Evolutionary conservation across 1,140 invertebrate species (phyloP).

Genomic region (Zaprionus africanus): DNA sequence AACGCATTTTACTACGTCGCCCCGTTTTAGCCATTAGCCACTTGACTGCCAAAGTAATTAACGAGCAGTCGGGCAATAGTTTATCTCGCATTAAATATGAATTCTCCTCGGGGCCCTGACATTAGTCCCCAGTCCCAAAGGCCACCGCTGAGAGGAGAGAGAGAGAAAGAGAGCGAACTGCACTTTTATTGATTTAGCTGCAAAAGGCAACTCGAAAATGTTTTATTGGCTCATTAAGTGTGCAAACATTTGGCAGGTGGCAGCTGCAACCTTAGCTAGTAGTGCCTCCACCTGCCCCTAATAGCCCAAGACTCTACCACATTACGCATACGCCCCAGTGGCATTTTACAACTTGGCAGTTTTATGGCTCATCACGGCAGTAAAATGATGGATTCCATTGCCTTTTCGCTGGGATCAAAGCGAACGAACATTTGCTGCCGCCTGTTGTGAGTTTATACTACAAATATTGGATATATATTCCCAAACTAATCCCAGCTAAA

Average conservation of each 20-base stretch:
- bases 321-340: conserved; percentile 55
- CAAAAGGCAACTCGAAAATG: conserved; percentile 20
- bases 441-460: not conserved
- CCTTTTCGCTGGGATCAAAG: conserved; percentile 26
- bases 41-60: conserved; percentile 62
- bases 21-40: conserved; percentile 5
- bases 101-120: conserved; percentile 24
- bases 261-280: not conserved
- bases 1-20: conserved; percentile 20
- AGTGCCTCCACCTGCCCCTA: not conserved
- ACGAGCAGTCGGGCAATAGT: conserved; percentile 19
- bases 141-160: not conserved
- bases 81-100: conserved; percentile 15
- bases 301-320: not conserved
- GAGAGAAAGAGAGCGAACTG: not conserved
- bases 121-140: conserved; percentile 11
- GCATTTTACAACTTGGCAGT: conserved; percentile 44
- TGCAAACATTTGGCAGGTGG: conserved; percentile 60
- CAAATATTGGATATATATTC: not conserved
- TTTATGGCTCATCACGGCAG: conserved; percentile 44
- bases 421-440: conserved; percentile 5
- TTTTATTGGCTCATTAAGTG: conserved; percentile 75
- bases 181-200: conserved; percentile 76
- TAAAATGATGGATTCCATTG: conserved; percentile 35
- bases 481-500: not conserved